These are phyloP conservation scores for Chloropsis cyanopogon DNA, from an alignment of 2,113 vertebrate species.

Conservation along the genomic window DNA sequence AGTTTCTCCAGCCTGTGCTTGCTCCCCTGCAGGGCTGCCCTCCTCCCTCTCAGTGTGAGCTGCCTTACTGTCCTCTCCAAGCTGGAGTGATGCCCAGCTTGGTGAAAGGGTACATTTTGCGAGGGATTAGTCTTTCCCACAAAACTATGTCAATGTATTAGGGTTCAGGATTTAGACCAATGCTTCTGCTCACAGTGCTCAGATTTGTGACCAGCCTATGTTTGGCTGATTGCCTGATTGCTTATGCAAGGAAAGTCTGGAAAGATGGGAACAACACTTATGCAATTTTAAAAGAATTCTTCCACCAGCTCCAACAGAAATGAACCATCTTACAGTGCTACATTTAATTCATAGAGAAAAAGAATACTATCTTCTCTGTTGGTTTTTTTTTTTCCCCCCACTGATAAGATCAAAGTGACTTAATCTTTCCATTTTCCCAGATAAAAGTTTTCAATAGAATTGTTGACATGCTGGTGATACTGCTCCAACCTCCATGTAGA, in stretches of 20 bases:
- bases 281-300: not conserved
- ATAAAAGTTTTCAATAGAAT: not conserved
- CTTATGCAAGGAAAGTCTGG: not conserved
- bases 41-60: accelerated
- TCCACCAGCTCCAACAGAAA: not conserved
- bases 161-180: not conserved
- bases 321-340: accelerated
- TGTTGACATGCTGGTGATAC: not conserved
- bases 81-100: not conserved
- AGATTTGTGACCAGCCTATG: not conserved
- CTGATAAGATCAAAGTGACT: too few species aligned
- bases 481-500: not conserved
- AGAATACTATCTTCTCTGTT: not conserved
- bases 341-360: not conserved
- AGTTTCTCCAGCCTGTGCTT: not conserved
- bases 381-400: not conserved
- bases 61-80: not conserved
- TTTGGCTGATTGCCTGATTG: not conserved
- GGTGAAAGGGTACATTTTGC: accelerated
- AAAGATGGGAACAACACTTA: not conserved
- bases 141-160: not conserved
- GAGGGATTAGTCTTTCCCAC: not conserved
- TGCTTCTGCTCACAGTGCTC: not conserved
- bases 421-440: not conserved
- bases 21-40: accelerated